Evolutionary conservation across 1,140 invertebrate species (phyloP).

Genomic region (Neelides sp.): DNA sequence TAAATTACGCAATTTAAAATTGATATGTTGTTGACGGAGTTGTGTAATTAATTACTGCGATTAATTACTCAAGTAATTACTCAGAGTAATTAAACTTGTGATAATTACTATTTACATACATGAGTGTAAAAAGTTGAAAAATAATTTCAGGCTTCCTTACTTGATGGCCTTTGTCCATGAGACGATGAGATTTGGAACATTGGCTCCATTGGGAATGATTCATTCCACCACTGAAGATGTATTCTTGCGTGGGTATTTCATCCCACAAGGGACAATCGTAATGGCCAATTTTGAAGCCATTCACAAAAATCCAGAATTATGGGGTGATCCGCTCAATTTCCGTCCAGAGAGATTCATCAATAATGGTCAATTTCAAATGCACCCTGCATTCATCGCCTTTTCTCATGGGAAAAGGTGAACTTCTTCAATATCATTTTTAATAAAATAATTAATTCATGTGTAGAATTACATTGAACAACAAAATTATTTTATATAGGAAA

Average conservation of each 20-base stretch:
- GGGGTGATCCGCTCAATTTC: slow-evolving; percentile 12
- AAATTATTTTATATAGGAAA: too few species aligned
- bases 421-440: background rate
- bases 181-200: slow-evolving; percentile 5
- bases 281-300: slow-evolving; percentile 10
- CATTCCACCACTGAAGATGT: slow-evolving; percentile 6
- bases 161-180: slow-evolving; percentile 9
- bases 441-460: background rate
- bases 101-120: background rate
- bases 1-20: background rate
- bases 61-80: background rate
- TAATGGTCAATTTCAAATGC: background rate
- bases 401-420: slow-evolving; percentile 3
- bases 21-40: too few species aligned
- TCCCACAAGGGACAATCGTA: slow-evolving; percentile 14
- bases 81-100: too few species aligned
- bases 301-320: slow-evolving; percentile 4
- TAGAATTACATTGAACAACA: background rate
- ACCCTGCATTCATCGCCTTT: slow-evolving; percentile 3
- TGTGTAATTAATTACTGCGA: background rate
- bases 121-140: background rate
- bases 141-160: slow-evolving; percentile 8
- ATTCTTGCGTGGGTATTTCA: background rate
- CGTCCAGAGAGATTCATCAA: background rate
- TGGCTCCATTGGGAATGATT: slow-evolving; percentile 10